Conservation (phyloP, 2,888 invertebrate species). For the Lydus trimaculatus region DNA sequence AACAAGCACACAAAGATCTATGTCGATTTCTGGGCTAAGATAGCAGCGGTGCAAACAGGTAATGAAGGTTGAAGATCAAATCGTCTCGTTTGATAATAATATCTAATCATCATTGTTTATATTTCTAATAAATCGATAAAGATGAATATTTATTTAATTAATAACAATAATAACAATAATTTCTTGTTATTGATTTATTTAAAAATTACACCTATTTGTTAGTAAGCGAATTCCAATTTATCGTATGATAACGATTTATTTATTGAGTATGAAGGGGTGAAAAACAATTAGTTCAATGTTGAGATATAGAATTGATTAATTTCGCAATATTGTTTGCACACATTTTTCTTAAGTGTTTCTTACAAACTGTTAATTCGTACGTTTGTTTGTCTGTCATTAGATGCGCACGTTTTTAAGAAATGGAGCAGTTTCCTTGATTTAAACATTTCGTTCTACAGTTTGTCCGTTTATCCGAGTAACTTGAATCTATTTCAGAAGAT, state of each 20-base stretch:
- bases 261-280: background rate
- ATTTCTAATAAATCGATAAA: background rate
- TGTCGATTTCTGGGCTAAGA: background rate
- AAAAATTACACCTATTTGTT: background rate
- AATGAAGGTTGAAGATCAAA: constrained; percentile 1
- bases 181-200: background rate
- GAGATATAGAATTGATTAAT: background rate
- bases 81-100: background rate
- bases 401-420: too few species aligned
- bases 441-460: too few species aligned
- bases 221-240: background rate
- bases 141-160: constrained; percentile 3
- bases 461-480: too few species aligned
- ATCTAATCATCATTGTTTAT: background rate
- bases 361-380: too few species aligned
- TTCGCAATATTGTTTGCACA: background rate
- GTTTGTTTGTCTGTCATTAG: too few species aligned
- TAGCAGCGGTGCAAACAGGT: background rate
- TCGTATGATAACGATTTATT: background rate
- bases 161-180: background rate
- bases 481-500: too few species aligned
- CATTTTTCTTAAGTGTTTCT: too few species aligned
- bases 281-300: background rate
- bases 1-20: background rate
- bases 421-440: too few species aligned